These are phyloP conservation scores for Hirtodrosophila duncani DNA, from an alignment of 2,888 invertebrate species.

Conservation along the genomic window DNA sequence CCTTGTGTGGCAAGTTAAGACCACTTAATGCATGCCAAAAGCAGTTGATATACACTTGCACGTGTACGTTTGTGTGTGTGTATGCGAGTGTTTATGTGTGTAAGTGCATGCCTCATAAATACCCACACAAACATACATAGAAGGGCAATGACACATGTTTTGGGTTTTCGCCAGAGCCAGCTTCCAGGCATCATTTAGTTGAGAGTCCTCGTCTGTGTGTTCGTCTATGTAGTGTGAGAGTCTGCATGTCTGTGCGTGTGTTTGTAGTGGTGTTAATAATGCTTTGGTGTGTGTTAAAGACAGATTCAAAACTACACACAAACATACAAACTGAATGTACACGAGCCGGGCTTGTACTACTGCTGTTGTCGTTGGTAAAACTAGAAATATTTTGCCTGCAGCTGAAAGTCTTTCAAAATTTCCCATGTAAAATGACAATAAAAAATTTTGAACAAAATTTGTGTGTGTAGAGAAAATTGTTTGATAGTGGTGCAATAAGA, in stretches of 20 bases:
- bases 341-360: neutral
- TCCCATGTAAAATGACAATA: constrained; percentile 31
- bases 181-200: constrained; percentile 62
- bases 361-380: constrained; percentile 13
- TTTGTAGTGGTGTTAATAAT: constrained; percentile 66
- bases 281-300: constrained; percentile 72
- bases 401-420: no score
- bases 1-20: constrained; percentile 70
- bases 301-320: constrained; percentile 57
- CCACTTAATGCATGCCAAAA: constrained; percentile 74
- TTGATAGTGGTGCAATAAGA: no score
- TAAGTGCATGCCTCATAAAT: constrained; percentile 50
- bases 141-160: constrained; percentile 64
- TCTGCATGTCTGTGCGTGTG: constrained; percentile 10
- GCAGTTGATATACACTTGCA: constrained; percentile 51
- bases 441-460: constrained; percentile 31
- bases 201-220: constrained; percentile 39
- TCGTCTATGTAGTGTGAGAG: no score
- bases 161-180: constrained; percentile 55
- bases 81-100: constrained; percentile 6
- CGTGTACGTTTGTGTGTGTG: constrained; percentile 3
- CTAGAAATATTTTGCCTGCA: constrained; percentile 18
- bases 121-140: constrained; percentile 25
- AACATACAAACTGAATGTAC: constrained; percentile 19
- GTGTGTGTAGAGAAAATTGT: constrained; percentile 22